Percentiles rank a stretch among this genome's conserved stretches.
These are phyloP conservation scores for Anagrus nilaparvatae DNA, from an alignment of 1,140 invertebrate genomes.

Conservation along the genomic window DNA sequence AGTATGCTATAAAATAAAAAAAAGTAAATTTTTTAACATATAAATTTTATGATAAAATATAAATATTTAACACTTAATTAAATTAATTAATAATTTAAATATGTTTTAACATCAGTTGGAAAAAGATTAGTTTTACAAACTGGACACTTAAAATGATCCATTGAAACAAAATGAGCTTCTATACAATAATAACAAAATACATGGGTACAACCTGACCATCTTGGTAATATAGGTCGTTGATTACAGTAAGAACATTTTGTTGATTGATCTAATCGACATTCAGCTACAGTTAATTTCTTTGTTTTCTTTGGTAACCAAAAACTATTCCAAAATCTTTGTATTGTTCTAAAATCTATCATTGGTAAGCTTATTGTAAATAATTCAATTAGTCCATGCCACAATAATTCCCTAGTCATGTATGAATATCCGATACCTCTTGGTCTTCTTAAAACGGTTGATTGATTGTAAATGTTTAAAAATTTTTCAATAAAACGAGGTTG, in stretches of 20 bases:
- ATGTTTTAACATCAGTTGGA: slow-evolving; percentile 21
- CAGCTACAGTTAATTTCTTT: neutral
- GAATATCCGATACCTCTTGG: slow-evolving; percentile 38
- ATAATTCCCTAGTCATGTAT: slow-evolving; percentile 39
- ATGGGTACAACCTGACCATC: slow-evolving; percentile 35
- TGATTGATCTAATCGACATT: slow-evolving; percentile 20
- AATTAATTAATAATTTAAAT: slow-evolving; percentile 15
- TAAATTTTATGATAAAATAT: too few relatives aligned
- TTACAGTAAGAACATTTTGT: slow-evolving; percentile 33
- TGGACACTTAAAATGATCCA: slow-evolving; percentile 27
- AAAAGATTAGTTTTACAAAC: slow-evolving; percentile 23
- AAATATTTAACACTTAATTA: too few relatives aligned
- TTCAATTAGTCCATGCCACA: slow-evolving; percentile 39
- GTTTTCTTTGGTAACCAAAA: slow-evolving; percentile 18
- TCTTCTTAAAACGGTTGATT: slow-evolving; percentile 22
- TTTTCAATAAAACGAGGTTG: slow-evolving; percentile 31
- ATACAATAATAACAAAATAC: slow-evolving; percentile 40
- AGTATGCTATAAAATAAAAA: too few relatives aligned
- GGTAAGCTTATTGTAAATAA: slow-evolving; percentile 33
- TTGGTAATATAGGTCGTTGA: slow-evolving; percentile 32
- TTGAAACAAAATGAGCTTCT: slow-evolving; percentile 31
- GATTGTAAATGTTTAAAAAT: slow-evolving; percentile 28
- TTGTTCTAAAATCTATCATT: slow-evolving; percentile 32
- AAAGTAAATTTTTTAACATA: too few relatives aligned
- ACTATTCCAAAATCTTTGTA: slow-evolving; percentile 24